Evolutionary conservation across 2,888 invertebrate species (phyloP).

Genomic region (Thalpophila matura): DNA sequence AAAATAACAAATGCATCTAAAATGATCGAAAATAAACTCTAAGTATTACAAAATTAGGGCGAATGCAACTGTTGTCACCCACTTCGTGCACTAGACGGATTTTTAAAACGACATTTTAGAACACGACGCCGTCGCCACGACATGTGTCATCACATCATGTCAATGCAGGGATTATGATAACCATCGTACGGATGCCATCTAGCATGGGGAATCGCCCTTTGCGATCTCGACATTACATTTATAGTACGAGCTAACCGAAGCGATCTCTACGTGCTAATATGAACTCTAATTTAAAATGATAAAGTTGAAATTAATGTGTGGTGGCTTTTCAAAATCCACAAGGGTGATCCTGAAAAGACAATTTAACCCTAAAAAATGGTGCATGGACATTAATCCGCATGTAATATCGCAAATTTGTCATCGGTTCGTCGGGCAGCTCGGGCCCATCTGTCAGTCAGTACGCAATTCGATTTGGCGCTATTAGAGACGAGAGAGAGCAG

Average conservation of each 20-base stretch:
- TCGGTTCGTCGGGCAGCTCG: constrained; percentile 79
- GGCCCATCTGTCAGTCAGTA: constrained; percentile 84
- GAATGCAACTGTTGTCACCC: constrained; percentile 52
- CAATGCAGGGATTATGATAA: constrained; percentile 91
- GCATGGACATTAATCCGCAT: constrained; percentile 90
- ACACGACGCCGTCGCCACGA: constrained; percentile 86
- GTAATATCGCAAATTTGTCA: constrained; percentile 91
- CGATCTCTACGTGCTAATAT: constrained; percentile 48
- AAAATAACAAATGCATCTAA: constrained; percentile 53
- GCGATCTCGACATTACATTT: constrained; percentile 80
- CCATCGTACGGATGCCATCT: constrained; percentile 89
- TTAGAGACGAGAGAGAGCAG: constrained; percentile 77
- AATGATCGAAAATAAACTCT: constrained; percentile 64
- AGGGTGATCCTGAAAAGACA: constrained; percentile 88
- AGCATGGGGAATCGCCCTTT: constrained; percentile 89
- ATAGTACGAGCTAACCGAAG: constrained; percentile 71
- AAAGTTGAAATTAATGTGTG: constrained; percentile 61
- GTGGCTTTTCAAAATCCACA: constrained; percentile 58
- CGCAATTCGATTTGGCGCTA: constrained; percentile 85
- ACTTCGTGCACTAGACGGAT: constrained; percentile 64
- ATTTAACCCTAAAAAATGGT: constrained; percentile 90
- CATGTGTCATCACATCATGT: constrained; percentile 91
- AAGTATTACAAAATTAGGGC: constrained; percentile 66
- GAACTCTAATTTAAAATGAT: constrained; percentile 56
- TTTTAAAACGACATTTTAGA: constrained; percentile 87